Conservation (phyloP, 2,113 vertebrate species). For the Nematolebias whitei region DNA sequence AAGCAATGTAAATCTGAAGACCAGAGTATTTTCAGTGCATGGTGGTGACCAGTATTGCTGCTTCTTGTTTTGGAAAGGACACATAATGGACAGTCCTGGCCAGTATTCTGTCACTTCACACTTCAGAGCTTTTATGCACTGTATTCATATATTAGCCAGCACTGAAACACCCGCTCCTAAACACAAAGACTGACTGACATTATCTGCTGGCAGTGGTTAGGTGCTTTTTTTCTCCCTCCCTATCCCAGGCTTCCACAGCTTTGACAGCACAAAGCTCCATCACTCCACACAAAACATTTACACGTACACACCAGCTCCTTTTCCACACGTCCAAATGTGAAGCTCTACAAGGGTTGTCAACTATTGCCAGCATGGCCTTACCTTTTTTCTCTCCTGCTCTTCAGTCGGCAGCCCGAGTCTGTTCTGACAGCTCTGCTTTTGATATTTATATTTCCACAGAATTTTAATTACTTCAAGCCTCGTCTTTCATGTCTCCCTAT, state of each 20-base stretch:
- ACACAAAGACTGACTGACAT: slow-evolving; percentile 72
- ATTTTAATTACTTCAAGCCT: slow-evolving; percentile 72
- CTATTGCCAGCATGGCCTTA: slow-evolving; percentile 64
- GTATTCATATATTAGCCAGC: slow-evolving; percentile 54
- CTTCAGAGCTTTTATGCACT: slow-evolving; percentile 34
- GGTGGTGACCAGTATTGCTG: slow-evolving; percentile 23
- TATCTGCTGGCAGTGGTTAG: slow-evolving; percentile 67
- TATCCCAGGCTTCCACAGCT: slow-evolving; percentile 51
- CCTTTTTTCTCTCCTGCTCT: slow-evolving; percentile 5
- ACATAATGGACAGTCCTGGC: slow-evolving; percentile 42
- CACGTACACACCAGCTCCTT: slow-evolving; percentile 36
- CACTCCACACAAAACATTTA: slow-evolving; percentile 18
- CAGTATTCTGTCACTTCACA: slow-evolving; percentile 28
- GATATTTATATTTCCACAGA: slow-evolving; percentile 73
- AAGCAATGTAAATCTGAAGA: slow-evolving; percentile 25
- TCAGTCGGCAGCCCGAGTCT: slow-evolving; percentile 51
- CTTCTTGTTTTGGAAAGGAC: slow-evolving; percentile 24
- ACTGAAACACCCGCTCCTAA: slow-evolving; percentile 36
- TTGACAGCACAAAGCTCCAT: slow-evolving; percentile 61
- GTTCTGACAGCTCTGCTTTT: slow-evolving; percentile 71
- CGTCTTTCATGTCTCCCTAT: slow-evolving; percentile 65
- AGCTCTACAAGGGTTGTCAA: slow-evolving; percentile 67
- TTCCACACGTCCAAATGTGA: slow-evolving; percentile 52
- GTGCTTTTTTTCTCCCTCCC: slow-evolving; percentile 17
- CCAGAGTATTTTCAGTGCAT: slow-evolving; percentile 9